Conservation (phyloP, 2,888 invertebrate species). For the Papilio protenor region DNA sequence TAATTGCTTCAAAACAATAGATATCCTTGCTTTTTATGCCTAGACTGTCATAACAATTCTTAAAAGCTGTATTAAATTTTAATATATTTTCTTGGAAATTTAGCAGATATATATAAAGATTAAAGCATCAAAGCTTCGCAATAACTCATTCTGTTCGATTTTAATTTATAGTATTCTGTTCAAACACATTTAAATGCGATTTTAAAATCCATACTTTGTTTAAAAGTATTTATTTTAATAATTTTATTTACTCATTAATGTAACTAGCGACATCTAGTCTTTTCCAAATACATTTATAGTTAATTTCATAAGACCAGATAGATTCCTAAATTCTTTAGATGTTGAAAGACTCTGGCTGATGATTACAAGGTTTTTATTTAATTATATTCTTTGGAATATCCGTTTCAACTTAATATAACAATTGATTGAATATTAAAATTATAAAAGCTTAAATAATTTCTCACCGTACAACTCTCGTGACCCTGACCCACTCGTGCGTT, state of each 20-base stretch:
- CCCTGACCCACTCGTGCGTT: conserved; percentile 30
- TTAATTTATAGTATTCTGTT: too few species aligned
- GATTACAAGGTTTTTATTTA: neutral
- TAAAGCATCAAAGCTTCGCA: too few species aligned
- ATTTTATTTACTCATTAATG: too few species aligned
- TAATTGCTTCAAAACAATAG: conserved; percentile 20
- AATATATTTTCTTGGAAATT: neutral
- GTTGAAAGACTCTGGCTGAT: neutral
- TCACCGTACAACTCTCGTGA: neutral
- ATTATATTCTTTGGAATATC: neutral
- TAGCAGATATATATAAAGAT: too few species aligned
- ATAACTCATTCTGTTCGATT: too few species aligned
- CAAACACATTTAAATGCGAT: too few species aligned
- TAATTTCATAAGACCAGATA: too few species aligned
- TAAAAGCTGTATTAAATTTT: neutral
- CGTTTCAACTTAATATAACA: neutral
- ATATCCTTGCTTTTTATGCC: conserved; percentile 6
- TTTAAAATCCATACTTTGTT: too few species aligned
- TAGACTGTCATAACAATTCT: neutral
- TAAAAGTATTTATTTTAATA: too few species aligned
- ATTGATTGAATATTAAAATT: neutral
- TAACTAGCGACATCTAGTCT: too few species aligned
- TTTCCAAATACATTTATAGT: too few species aligned
- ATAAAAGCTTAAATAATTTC: neutral
- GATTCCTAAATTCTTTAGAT: neutral